Base-by-base conservation (phyloP, 2,888 invertebrate species). In the Drosophila testacea region DNA sequence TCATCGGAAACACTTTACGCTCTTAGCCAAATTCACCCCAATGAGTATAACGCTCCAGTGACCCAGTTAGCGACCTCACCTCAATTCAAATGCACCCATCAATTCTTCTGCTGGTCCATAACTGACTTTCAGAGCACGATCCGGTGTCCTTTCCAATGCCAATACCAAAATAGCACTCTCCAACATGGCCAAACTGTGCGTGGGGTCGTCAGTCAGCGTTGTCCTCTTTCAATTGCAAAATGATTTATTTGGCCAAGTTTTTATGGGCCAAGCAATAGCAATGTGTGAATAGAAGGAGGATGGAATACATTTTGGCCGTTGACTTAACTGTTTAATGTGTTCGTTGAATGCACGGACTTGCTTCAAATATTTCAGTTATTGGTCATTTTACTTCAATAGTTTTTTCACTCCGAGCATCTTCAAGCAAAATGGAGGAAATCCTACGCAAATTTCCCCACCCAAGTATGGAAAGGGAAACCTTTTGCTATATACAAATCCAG, bases 161-260 rank as follows among this genome's bases (percentile, higher is more conserved):
- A n/a, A 22, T 38, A 28, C 48, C 36, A 42, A 28, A 16, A 11
- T 9, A 16, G 39, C 22, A 11, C 10, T 16, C 4, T 11, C 1
- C 10, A 9, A 22, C 16, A 5, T 41, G 10, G n/a, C 11, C 9
- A n/a, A 4, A 4, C 4, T 27, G 42, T 50, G 46, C 41, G 50
- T 27, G 54, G 50, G 36, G 54, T 30, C 52, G 60, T 69, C 60
- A 50, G 66, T 67, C 63, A 67, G 61, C 30, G 51, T 42, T 61
- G 65, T 67, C 68, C 78, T 72, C 81, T 84, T 88, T 83, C 84
- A 89, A 90, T 89, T 88, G 77, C 82, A 81, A 84, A 90, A 90
- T 92, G 92, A 92, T 92, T 92, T 92, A 92, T 92, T 81, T 88
- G 84, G 89, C 79, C 89, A 83, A 89, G 85, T 89, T 77, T 75